phyloP scores from a whole-genome alignment of 2,797 vertebrate species.

The Phataginus tetradactyla region DNA sequence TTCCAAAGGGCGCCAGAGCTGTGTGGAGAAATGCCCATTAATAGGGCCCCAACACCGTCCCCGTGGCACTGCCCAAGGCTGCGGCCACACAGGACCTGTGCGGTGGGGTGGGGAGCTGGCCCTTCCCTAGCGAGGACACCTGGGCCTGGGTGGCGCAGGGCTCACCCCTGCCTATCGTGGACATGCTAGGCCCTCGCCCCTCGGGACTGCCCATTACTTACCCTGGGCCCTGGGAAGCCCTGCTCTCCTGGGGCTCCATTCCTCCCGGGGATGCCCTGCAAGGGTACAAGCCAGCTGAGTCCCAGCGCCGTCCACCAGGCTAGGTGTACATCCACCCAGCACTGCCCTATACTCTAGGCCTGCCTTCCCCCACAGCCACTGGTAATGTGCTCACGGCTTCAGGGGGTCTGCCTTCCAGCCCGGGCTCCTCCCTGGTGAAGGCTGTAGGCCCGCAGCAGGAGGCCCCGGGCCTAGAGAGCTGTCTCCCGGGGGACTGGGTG shows the following conservation, averaged over 20 bases:
- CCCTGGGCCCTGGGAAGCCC: constrained; percentile 86
- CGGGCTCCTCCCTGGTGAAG: not conserved
- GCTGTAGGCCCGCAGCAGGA: not conserved
- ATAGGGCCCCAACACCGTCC: not conserved
- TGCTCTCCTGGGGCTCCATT: constrained; percentile 85
- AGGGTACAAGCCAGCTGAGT: constrained; percentile 15
- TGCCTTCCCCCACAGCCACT: not conserved
- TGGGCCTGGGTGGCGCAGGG: not conserved
- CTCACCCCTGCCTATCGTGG: not conserved
- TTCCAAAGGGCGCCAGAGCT: not conserved
- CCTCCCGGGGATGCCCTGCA: constrained; percentile 86
- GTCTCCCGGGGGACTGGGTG: not conserved
- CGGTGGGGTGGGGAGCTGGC: not conserved
- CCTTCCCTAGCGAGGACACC: not conserved
- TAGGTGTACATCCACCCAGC: not conserved
- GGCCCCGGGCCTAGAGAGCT: not conserved
- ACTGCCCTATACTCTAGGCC: not conserved
- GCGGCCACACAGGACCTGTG: fast-evolving
- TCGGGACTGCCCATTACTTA: constrained; percentile 64
- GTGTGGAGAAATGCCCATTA: not conserved
- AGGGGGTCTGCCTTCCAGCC: not conserved
- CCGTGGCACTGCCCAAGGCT: not conserved
- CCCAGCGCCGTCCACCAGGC: not conserved
- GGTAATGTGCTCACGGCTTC: fast-evolving
- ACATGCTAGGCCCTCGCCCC: not conserved